A percentile compares a stretch with the other conserved stretches of the same genome.
Evolutionary conservation across 1,140 invertebrate genomes (phyloP).

Genomic region (Onthophagus taurus): DNA sequence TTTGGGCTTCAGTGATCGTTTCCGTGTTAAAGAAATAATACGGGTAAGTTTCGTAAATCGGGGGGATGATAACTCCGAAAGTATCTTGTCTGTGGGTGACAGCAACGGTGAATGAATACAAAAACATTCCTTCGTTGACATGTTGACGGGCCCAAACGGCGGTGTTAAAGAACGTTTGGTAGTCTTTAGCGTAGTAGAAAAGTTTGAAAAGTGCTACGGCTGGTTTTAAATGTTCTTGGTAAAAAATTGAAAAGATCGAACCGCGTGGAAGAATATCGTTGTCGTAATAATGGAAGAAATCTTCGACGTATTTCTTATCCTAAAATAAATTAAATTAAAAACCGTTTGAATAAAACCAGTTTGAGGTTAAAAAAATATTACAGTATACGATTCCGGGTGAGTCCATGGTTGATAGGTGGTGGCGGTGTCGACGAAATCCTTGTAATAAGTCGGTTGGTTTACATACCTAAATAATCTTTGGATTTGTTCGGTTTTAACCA

Average conservation of each 20-base stretch:
- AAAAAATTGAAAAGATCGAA: slow-evolving; percentile 51
- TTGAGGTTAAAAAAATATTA: slow-evolving; percentile 21
- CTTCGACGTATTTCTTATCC: slow-evolving; percentile 47
- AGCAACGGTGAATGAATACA: slow-evolving; percentile 50
- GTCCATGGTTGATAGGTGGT: slow-evolving; percentile 45
- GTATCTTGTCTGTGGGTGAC: slow-evolving; percentile 52
- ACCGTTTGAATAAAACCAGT: not conserved
- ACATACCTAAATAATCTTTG: slow-evolving; percentile 54
- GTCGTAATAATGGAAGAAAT: slow-evolving; percentile 47
- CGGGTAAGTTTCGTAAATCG: slow-evolving; percentile 59
- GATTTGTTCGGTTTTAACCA: slow-evolving; percentile 49
- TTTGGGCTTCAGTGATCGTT: slow-evolving; percentile 49
- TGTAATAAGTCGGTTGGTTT: slow-evolving; percentile 43
- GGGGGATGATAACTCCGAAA: slow-evolving; percentile 48
- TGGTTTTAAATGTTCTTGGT: slow-evolving; percentile 52
- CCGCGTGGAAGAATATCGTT: slow-evolving; percentile 46
- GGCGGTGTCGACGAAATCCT: slow-evolving; percentile 41
- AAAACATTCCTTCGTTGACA: slow-evolving; percentile 54
- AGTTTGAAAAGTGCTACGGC: slow-evolving; percentile 54
- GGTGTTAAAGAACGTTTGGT: slow-evolving; percentile 46
- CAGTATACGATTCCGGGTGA: slow-evolving; percentile 41
- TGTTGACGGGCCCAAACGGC: slow-evolving; percentile 52
- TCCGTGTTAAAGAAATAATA: slow-evolving; percentile 50
- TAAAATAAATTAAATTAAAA: slow-evolving; percentile 11
- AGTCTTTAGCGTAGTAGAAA: slow-evolving; percentile 58